Base-by-base conservation (phyloP, 2,113 vertebrate species). In the Microcebus murinus region DNA sequence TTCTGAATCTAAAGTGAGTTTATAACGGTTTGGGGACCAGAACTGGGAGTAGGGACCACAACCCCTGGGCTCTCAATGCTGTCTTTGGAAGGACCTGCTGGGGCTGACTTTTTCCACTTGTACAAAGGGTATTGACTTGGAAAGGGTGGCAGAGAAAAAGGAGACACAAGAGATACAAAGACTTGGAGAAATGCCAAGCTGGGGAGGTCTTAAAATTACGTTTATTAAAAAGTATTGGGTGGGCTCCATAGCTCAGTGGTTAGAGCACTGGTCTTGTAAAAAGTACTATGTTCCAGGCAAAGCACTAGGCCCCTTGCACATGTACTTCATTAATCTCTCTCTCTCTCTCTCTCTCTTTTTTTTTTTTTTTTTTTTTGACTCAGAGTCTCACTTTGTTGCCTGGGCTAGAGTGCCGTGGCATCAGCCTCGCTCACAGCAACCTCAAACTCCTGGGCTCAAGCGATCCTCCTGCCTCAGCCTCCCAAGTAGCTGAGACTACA, bases 1-100 rank as follows among this genome's bases (percentile, higher is more conserved):
- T 87, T 95, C 82, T 90, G 31, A 90, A 88, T 87, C 42, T 59
- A 70, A 88, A 96, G 29, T 42, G 71, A 94, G 27, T 50, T 94
- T 87, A 45, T 29, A 90, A 85, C 71, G 52, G 23, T 70, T 91
- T 52, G 52, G 21, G 21, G 21, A 27, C 48, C 31, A 21, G 8
- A 76, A 39, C 45, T 68, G 3, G 15, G 31, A 65, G 8, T 34
- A 1, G 10, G 1, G 8, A 52, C 3, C 14, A 4, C 14, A 13
- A 52, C 2, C 11, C 3, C 20, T 42, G 9, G 50, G n/a, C 39
- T 50, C 12, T 52, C 29, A 70, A 0, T 85, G 59, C 23, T 50
- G 10, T 31, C 15, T 31, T 0, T n/a, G 2, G 45, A 88, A 92
- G 13, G 57, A 63, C 4, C 12, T 55, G 1, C 18, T 15, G 3